Base-by-base conservation (phyloP, 2,888 invertebrate species). In the Clunio marinus region DNA sequence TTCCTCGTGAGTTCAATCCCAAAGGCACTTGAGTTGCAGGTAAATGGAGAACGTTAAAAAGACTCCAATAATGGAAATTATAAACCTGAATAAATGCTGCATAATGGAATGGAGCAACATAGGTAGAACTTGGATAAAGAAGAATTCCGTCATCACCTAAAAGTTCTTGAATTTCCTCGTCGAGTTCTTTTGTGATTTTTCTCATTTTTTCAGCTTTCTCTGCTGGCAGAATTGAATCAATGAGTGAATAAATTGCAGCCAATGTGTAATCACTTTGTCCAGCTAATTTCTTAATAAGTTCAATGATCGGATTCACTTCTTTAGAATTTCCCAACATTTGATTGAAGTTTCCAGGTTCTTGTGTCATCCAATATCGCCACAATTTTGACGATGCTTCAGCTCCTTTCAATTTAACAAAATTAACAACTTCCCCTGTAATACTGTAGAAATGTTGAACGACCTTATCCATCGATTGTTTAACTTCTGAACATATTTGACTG, bases 1-100 rank as follows among this genome's bases (percentile, higher is more conserved):
- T 74, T 0, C 91, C 91, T 5, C 83, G 80, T 2, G 78, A 74
- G 73, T 83, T 84, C 58, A 93, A 77, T 0, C 93, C 93, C 35
- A 94, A 77, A 0, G 94, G 94, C 2, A 93, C 88, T 81, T 93
- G 91, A 0, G 90, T 93, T 0, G 84, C 87, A 0, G 96, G 96
- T 59, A 94, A 80, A 58, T 87, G 86, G 20, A 96, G 78, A 8
- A 87, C 88, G 79, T 95, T 96, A 78, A 94, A 89, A 67, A 96
- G 80, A 20, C 86, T 87, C 79, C 91, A 93, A 78, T 93, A 93
- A 59, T 86, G 84, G 77, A 93, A 93, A 80, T 95, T 93, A 78
- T 84, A 89, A 0, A 91, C 88, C 66, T 89, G 85, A 8, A 91
- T 76, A 71, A 89, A 82, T 20, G 89, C 83, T 68, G 89, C 85